Conservation (phyloP, 2,113 vertebrate genomes). For the Anarhynchus alexandrinus region DNA sequence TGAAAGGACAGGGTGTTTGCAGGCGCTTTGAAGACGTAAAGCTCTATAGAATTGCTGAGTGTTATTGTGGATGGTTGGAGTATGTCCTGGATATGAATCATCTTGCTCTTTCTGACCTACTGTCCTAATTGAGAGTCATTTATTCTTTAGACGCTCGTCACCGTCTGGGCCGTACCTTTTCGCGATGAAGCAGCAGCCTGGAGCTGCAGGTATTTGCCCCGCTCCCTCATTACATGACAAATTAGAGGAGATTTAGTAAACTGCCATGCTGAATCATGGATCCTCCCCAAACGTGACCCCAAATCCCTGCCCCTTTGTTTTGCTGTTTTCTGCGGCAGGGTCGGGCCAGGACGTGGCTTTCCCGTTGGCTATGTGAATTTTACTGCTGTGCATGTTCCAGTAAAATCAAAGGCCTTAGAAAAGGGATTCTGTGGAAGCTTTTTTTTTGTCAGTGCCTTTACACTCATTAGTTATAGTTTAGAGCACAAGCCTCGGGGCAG, state of each 20-base stretch:
- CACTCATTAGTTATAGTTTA: background rate
- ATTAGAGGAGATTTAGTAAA: slow-evolving; percentile 21
- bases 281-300: slow-evolving; percentile 26
- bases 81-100: slow-evolving; percentile 49
- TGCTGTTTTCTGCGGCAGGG: background rate
- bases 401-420: slow-evolving; percentile 35
- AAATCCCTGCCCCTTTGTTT: background rate
- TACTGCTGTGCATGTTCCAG: slow-evolving; percentile 24
- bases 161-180: background rate
- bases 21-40: background rate
- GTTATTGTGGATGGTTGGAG: background rate
- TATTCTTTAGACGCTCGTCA: slow-evolving; percentile 2
- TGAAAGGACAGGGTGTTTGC: background rate
- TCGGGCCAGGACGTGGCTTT: slow-evolving; percentile 10
- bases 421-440: slow-evolving; percentile 8
- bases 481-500: background rate
- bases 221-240: background rate
- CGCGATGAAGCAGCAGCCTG: background rate
- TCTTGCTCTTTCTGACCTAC: slow-evolving; percentile 63
- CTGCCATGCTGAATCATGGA: slow-evolving; percentile 15
- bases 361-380: slow-evolving; percentile 11
- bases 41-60: background rate
- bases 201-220: background rate
- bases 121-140: slow-evolving; percentile 55
- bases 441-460: slow-evolving; percentile 14